Evolutionary conservation across 2,113 vertebrate genomes (phyloP).

Genomic region (Ardeotis arabs): DNA sequence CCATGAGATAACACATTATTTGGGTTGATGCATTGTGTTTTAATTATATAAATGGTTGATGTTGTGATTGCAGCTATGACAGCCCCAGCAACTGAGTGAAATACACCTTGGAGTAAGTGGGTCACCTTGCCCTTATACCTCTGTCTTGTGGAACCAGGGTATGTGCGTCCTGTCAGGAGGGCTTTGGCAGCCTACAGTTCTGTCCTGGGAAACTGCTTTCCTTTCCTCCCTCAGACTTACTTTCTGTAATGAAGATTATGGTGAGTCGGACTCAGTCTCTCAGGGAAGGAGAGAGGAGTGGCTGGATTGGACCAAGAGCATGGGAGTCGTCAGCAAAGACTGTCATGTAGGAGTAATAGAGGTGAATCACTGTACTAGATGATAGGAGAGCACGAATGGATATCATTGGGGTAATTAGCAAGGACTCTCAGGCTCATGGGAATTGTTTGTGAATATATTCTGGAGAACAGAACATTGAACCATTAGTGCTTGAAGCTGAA

Average conservation of each 20-base stretch:
- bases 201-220: background rate
- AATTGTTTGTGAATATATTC: background rate
- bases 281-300: background rate
- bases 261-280: background rate
- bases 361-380: background rate
- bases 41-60: background rate
- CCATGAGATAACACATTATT: background rate
- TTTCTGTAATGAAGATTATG: background rate
- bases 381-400: background rate
- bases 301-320: background rate
- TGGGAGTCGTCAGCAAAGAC: background rate
- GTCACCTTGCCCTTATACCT: background rate
- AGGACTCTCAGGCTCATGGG: background rate
- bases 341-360: background rate
- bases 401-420: background rate
- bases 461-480: background rate
- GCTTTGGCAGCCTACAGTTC: background rate
- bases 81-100: background rate
- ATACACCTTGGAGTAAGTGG: background rate
- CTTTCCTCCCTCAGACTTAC: fast-evolving
- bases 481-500: conserved; percentile 1
- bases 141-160: background rate
- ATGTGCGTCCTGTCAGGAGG: background rate
- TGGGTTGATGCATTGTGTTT: background rate
- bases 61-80: background rate